phyloP scores from a whole-genome alignment of 2,888 invertebrate genomes.

The Tipula unca region DNA sequence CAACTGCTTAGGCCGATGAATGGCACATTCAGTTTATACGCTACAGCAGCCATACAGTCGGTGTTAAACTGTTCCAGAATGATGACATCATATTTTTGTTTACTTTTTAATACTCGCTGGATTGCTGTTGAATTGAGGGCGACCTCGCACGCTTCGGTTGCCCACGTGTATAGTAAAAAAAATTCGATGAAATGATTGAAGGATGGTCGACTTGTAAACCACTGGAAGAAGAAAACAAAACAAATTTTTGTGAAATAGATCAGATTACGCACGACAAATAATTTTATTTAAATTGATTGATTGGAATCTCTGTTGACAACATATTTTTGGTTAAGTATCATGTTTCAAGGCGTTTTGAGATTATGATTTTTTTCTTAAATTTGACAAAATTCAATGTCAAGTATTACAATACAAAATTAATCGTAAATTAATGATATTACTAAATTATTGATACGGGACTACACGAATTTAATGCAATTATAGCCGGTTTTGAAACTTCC shows the following conservation, averaged over 20 bases:
- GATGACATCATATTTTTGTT: conserved; percentile 55
- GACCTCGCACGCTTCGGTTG: conserved; percentile 35
- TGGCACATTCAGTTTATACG: conserved; percentile 53
- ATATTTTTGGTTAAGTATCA: background rate
- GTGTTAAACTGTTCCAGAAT: conserved; percentile 62
- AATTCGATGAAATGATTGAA: conserved; percentile 36
- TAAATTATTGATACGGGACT: background rate
- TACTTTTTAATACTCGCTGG: conserved; percentile 36
- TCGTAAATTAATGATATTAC: no score
- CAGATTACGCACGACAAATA: background rate
- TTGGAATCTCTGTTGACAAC: background rate
- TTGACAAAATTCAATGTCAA: background rate
- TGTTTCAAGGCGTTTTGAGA: background rate
- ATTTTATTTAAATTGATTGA: background rate
- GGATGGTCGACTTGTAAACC: conserved; percentile 34
- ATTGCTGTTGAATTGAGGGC: conserved; percentile 37
- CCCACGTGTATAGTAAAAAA: conserved; percentile 37
- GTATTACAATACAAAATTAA: background rate
- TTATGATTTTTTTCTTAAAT: background rate
- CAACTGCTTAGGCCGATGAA: conserved; percentile 50
- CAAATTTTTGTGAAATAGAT: background rate
- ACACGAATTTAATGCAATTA: background rate
- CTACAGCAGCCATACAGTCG: conserved; percentile 60
- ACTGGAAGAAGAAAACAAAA: conserved; percentile 27
- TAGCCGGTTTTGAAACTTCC: background rate